These are phyloP conservation scores for Megaceryle maxima DNA, from an alignment of 2,113 vertebrate species.

Conservation along the genomic window DNA sequence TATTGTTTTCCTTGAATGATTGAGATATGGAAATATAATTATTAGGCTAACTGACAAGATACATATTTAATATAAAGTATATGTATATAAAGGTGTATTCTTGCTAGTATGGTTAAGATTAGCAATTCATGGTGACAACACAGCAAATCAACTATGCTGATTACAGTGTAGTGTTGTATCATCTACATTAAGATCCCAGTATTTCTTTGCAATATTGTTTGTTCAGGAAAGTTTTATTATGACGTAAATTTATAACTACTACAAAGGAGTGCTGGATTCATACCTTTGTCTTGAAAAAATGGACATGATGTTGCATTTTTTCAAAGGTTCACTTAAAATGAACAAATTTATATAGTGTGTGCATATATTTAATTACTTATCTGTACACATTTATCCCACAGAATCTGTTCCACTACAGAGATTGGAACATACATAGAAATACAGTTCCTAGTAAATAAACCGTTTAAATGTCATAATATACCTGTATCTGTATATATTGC, in stretches of 20 bases:
- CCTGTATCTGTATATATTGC: slow-evolving; percentile 8
- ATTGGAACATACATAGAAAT: background rate
- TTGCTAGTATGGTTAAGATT: background rate
- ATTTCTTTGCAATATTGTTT: background rate
- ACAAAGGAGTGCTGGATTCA: background rate
- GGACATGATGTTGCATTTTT: background rate
- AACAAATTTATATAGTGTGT: background rate
- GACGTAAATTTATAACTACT: background rate
- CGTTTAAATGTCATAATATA: background rate
- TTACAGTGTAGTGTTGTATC: background rate
- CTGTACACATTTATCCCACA: background rate
- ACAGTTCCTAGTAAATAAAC: background rate
- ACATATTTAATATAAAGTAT: slow-evolving; percentile 38
- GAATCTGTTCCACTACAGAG: background rate
- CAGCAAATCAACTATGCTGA: background rate
- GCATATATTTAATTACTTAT: slow-evolving; percentile 3
- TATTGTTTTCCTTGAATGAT: background rate
- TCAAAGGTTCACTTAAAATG: background rate
- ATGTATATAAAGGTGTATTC: slow-evolving; percentile 40
- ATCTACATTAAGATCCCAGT: background rate
- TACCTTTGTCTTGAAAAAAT: background rate
- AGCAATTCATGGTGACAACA: background rate
- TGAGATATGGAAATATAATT: slow-evolving; percentile 15
- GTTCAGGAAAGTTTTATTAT: background rate
- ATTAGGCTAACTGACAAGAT: background rate